A percentile compares a stretch with the other conserved stretches of the same genome.
Conservation (phyloP, 2,888 invertebrate genomes). For the Sceliomorpha sp. region DNA sequence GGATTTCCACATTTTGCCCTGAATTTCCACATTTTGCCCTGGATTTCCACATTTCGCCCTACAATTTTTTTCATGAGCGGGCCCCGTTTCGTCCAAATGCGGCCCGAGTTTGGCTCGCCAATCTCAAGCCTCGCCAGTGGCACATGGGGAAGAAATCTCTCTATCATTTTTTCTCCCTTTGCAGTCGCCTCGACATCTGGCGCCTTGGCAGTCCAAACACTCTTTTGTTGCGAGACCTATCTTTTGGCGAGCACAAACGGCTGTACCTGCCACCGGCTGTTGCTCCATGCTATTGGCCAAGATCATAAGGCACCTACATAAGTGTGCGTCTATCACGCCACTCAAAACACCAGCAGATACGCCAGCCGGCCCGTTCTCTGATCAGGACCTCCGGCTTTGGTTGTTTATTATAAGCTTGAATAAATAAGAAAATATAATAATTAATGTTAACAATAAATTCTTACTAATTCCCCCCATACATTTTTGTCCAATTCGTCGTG, state of each 20-base stretch:
- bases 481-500: no score
- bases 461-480: no score
- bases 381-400: slow-evolving; percentile 29
- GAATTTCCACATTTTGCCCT: no score
- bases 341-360: slow-evolving; percentile 27
- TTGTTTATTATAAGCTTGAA: no score
- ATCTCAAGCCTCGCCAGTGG: slow-evolving; percentile 66
- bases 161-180: slow-evolving; percentile 29
- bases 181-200: slow-evolving; percentile 49
- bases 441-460: no score
- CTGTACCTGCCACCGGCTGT: slow-evolving; percentile 54
- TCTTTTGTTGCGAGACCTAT: slow-evolving; percentile 40
- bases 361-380: slow-evolving; percentile 34
- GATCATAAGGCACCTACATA: slow-evolving; percentile 48
- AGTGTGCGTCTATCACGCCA: slow-evolving; percentile 35
- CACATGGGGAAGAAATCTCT: slow-evolving; percentile 59
- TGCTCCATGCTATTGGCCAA: slow-evolving; percentile 32
- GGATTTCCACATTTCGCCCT: no score
- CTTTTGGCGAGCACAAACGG: slow-evolving; percentile 43
- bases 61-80: no score
- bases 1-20: no score
- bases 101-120: slow-evolving; percentile 53
- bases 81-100: no score
- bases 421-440: no score
- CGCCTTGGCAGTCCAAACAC: slow-evolving; percentile 52